These are phyloP conservation scores for Drosophila yakuba DNA, from an alignment of 1,140 invertebrate genomes.

Conservation along the genomic window DNA sequence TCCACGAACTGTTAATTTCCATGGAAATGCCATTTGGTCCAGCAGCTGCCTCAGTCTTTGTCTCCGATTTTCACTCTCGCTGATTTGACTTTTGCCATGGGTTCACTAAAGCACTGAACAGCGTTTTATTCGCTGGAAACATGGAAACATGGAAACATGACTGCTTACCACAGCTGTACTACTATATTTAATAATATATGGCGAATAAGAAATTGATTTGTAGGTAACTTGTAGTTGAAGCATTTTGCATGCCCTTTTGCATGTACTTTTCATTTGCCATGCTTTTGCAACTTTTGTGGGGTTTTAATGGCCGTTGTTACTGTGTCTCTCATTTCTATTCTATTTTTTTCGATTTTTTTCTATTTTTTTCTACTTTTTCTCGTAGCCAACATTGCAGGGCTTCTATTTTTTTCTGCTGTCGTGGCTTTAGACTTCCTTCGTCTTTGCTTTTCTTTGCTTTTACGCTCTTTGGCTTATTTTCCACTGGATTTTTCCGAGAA, in stretches of 20 bases:
- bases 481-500: neutral
- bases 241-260: too few relatives aligned
- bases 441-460: slow-evolving; percentile 1
- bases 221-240: too few relatives aligned
- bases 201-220: too few relatives aligned
- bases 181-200: too few relatives aligned
- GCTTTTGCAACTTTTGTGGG: neutral
- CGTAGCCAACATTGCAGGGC: slow-evolving; percentile 2
- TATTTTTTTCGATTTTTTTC: neutral
- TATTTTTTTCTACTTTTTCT: neutral
- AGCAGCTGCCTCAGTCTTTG: slow-evolving; percentile 23
- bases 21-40: slow-evolving; percentile 53
- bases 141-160: too few relatives aligned
- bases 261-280: too few relatives aligned
- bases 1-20: slow-evolving; percentile 75
- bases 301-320: neutral
- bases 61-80: slow-evolving; percentile 16
- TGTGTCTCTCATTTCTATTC: neutral
- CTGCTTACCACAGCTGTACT: too few relatives aligned
- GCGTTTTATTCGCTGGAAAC: neutral
- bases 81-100: slow-evolving; percentile 18
- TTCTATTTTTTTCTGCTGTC: slow-evolving; percentile 16
- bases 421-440: slow-evolving; percentile 2
- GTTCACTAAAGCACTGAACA: slow-evolving; percentile 28
- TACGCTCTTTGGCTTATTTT: neutral